phyloP scores from a whole-genome alignment of 64 coral and sea anemone genomes.

The Montipora foliosa region DNA sequence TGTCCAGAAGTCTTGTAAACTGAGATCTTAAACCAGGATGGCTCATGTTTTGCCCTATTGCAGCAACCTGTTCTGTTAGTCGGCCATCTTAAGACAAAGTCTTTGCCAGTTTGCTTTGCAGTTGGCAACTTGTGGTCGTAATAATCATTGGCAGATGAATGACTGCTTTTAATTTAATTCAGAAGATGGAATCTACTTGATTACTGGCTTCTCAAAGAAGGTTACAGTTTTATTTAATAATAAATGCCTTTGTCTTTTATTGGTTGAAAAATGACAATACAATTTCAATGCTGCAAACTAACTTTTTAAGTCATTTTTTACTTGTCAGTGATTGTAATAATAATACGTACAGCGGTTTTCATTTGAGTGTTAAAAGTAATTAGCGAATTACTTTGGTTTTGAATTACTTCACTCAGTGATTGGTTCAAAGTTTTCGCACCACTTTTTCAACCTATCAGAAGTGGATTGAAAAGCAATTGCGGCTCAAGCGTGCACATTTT shows the following conservation, averaged over 20 bases:
- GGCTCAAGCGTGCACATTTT: too few species aligned
- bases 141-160: not conserved
- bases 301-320: not conserved
- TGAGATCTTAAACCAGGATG: not conserved
- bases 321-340: too few species aligned
- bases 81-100: not conserved
- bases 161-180: not conserved
- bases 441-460: too few species aligned
- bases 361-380: too few species aligned
- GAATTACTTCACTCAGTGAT: too few species aligned
- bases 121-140: not conserved
- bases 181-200: too few species aligned
- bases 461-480: too few species aligned
- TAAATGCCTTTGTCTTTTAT: not conserved
- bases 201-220: not conserved
- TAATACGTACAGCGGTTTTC: too few species aligned
- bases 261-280: not conserved
- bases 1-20: conserved; percentile 39
- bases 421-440: too few species aligned
- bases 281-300: not conserved
- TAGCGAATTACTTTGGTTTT: too few species aligned
- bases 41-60: not conserved
- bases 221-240: not conserved
- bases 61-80: not conserved
- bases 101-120: not conserved